Evolutionary conservation across 2,888 invertebrate genomes (phyloP).

Genomic region (Polydrusus pterygomalis): DNA sequence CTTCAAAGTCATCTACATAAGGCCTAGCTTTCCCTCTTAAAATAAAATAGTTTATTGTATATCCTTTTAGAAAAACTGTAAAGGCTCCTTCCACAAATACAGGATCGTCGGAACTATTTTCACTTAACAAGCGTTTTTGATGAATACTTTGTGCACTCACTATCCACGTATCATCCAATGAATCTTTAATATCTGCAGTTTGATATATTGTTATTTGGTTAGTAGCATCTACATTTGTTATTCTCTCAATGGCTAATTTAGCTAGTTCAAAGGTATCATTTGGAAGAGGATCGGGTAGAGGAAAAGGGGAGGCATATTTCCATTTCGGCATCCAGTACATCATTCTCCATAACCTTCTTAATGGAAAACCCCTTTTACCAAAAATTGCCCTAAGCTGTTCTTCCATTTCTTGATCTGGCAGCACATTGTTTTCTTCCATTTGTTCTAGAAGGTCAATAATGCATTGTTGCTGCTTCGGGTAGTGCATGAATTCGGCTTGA

Average conservation of each 20-base stretch:
- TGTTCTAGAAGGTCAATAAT: constrained; percentile 91
- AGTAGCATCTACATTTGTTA: constrained; percentile 84
- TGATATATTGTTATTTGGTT: constrained; percentile 70
- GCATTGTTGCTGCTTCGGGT: constrained; percentile 96
- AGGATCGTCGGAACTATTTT: constrained; percentile 78
- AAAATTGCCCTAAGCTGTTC: constrained; percentile 88
- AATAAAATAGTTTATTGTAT: constrained; percentile 88
- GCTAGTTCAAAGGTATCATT: constrained; percentile 86
- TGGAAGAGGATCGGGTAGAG: constrained; percentile 85
- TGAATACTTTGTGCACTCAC: constrained; percentile 88
- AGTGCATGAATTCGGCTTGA: constrained; percentile 94
- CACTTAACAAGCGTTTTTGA: constrained; percentile 82
- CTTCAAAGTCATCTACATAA: constrained; percentile 71
- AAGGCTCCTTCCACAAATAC: constrained; percentile 91
- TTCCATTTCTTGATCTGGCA: constrained; percentile 93
- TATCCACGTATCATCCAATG: constrained; percentile 93
- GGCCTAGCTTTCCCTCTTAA: constrained; percentile 82
- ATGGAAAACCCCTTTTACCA: constrained; percentile 83
- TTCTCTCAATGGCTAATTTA: constrained; percentile 86
- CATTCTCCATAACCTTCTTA: constrained; percentile 87
- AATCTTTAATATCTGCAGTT: constrained; percentile 81
- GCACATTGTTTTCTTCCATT: constrained; percentile 94
- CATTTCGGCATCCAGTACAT: constrained; percentile 97
- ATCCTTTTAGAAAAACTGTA: constrained; percentile 84
- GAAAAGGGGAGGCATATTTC: constrained; percentile 91